Conservation (phyloP, 2,113 vertebrate genomes). For the Tragelaphus imberbis region DNA sequence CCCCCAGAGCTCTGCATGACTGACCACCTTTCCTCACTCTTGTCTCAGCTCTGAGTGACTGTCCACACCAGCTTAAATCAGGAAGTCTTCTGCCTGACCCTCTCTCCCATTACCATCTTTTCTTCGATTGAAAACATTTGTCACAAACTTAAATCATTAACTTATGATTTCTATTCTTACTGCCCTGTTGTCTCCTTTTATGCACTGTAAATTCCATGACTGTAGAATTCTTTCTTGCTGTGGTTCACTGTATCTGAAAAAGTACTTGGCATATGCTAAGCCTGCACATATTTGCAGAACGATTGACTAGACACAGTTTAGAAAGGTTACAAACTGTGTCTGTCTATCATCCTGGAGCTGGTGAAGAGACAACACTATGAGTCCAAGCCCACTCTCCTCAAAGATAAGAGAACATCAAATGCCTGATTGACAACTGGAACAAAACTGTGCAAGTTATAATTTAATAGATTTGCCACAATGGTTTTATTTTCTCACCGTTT, state of each 20-base stretch:
- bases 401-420: not conserved
- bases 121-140: not conserved
- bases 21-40: not conserved
- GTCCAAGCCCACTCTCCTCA: not conserved
- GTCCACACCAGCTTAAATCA: not conserved
- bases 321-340: not conserved
- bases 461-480: not conserved
- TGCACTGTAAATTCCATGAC: not conserved
- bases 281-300: not conserved
- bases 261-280: not conserved
- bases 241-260: not conserved
- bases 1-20: not conserved
- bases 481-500: conserved; percentile 32
- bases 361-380: not conserved
- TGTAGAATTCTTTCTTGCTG: not conserved
- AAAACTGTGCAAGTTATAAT: not conserved
- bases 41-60: not conserved
- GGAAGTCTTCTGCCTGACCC: not conserved
- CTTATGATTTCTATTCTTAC: not conserved
- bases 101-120: not conserved
- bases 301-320: not conserved
- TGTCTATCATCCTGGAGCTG: not conserved
- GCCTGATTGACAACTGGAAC: not conserved
- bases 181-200: not conserved
- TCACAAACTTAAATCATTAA: not conserved